Conservation (phyloP, 2,888 invertebrate genomes). For the Barypeithes pellucidus region DNA sequence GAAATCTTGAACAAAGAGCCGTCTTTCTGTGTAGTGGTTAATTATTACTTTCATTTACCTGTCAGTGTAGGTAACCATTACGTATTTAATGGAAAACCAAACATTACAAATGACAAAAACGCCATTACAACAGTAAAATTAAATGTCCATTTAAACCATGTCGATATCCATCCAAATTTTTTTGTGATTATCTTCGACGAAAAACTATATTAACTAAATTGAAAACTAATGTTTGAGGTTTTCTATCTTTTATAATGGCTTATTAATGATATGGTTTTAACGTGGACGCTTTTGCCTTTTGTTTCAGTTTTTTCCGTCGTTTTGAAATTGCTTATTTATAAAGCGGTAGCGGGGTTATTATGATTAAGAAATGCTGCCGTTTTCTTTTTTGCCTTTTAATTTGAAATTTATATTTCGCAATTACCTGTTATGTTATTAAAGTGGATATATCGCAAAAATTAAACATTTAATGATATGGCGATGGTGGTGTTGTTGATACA, state of each 20-base stretch:
- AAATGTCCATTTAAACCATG: slow-evolving; percentile 44
- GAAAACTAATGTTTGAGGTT: slow-evolving; percentile 51
- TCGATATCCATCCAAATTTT: slow-evolving; percentile 40
- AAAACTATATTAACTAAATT: slow-evolving; percentile 52
- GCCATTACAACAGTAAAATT: slow-evolving; percentile 46
- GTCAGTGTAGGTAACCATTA: neutral
- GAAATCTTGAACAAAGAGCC: no score
- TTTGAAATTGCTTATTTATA: slow-evolving; percentile 21
- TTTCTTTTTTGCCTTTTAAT: slow-evolving; percentile 18
- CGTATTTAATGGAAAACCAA: slow-evolving; percentile 9
- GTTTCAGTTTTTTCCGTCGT: slow-evolving; percentile 13
- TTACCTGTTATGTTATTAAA: slow-evolving; percentile 1
- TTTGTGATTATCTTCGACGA: slow-evolving; percentile 37
- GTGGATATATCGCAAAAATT: neutral
- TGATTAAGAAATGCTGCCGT: slow-evolving; percentile 7
- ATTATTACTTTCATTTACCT: no score
- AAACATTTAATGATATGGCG: no score
- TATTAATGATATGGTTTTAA: slow-evolving; percentile 41
- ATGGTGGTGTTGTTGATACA: no score
- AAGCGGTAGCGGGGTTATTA: neutral
- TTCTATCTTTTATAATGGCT: slow-evolving; percentile 45
- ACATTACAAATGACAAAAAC: slow-evolving; percentile 33
- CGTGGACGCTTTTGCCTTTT: slow-evolving; percentile 35
- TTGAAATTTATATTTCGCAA: slow-evolving; percentile 6
- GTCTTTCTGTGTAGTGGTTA: no score